phyloP scores from a whole-genome alignment of 2,888 invertebrate genomes.

The Notodonta dromedarius region DNA sequence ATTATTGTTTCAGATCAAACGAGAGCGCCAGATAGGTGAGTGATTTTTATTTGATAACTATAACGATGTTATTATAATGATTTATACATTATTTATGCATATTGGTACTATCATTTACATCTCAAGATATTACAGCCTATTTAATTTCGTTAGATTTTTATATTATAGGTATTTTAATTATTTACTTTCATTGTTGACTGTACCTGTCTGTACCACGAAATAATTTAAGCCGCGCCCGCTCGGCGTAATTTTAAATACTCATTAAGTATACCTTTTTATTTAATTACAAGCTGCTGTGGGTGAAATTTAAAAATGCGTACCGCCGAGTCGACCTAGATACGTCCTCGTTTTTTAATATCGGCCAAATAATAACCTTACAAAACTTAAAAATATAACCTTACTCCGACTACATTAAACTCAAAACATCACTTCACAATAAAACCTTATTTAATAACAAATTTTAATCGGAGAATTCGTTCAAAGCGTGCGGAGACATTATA shows the following conservation, averaged over 20 bases:
- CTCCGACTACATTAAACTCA: too few species aligned
- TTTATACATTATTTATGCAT: too few species aligned
- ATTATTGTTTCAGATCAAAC: too few species aligned
- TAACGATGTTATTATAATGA: too few species aligned
- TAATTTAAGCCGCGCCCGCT: not conserved
- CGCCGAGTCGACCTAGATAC: constrained; percentile 28
- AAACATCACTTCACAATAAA: too few species aligned
- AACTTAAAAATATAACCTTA: too few species aligned
- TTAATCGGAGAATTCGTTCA: constrained; percentile 20
- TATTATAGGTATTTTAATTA: not conserved
- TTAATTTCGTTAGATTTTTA: not conserved
- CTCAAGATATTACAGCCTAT: not conserved
- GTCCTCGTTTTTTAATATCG: constrained; percentile 22
- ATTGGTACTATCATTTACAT: not conserved
- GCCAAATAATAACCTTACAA: constrained; percentile 16
- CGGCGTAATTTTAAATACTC: constrained; percentile 30
- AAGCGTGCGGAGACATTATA: too few species aligned
- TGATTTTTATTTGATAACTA: too few species aligned
- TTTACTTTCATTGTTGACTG: not conserved
- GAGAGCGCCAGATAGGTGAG: too few species aligned
- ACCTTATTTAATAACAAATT: constrained; percentile 9
- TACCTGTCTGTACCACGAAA: constrained; percentile 1
- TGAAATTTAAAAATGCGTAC: constrained; percentile 27
- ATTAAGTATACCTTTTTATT: constrained; percentile 32
- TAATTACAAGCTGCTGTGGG: constrained; percentile 30